Conservation (phyloP, 2,797 vertebrate species). For the Darevskia mixta region DNA sequence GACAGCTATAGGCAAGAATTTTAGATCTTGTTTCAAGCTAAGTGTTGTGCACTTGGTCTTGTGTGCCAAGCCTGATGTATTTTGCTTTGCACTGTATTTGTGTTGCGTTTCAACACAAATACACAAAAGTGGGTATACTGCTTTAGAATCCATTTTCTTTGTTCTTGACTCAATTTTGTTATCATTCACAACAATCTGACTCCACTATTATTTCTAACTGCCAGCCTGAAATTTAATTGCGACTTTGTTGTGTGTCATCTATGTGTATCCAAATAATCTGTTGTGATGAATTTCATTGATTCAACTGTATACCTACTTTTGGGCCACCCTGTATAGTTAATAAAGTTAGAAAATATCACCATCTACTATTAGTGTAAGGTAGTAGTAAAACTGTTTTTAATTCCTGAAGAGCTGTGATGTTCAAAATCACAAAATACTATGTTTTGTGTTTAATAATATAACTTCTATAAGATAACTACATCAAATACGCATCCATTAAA, state of each 20-base stretch:
- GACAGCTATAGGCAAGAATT: neutral
- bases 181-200: too few relatives aligned
- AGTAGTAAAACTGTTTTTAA: neutral
- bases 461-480: neutral
- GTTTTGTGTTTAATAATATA: neutral
- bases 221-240: too few relatives aligned
- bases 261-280: too few relatives aligned
- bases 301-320: too few relatives aligned
- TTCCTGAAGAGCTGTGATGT: neutral
- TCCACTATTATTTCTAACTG: too few relatives aligned
- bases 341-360: neutral
- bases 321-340: neutral
- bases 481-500: neutral
- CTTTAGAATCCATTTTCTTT: too few relatives aligned
- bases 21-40: neutral
- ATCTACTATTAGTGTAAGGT: neutral
- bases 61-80: neutral
- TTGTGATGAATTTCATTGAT: too few relatives aligned
- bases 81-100: neutral
- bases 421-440: neutral
- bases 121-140: neutral
- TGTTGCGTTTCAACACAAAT: neutral
- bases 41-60: neutral
- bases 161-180: too few relatives aligned
- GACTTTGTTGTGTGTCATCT: too few relatives aligned